Base-by-base conservation (phyloP, 1,140 invertebrate genomes). In the Achroia grisella region DNA sequence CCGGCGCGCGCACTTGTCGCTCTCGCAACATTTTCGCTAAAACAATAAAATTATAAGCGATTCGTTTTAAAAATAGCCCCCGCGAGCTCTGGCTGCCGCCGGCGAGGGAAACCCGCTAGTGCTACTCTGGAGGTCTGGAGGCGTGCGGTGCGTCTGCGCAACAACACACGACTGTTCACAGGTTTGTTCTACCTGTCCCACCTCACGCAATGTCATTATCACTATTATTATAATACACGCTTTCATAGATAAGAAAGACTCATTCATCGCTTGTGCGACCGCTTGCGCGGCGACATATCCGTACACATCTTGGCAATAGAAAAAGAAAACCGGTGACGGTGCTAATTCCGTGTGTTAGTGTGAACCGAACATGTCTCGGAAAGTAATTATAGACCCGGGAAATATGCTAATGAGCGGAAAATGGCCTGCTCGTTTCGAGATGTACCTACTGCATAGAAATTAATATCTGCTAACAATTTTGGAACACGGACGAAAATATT, bases 21-120 rank as follows among this genome's bases (percentile, higher is more conserved):
- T 57, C 71, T 73, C 61, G 59, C 62, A 62, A 65, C 56, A 71
- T 70, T 80, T 77, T 77, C 65, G 75, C 61, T 68, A 66, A 81
- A 83, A 83, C 77, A 83, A 83, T 83, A 77, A 83, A 83, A 80
- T 82, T 83, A 83, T 83, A 80, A 77, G 65, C 73, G 58, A 53
- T 58, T 49, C 51, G 56, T 59, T 74, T 82, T 79, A 69, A 81
- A 81, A 83, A 81, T 81, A 68, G 29, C 33, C 51, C 27, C 48
- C 13, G 55, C 41, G 52, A 52, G 48, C 51, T 45, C 43, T 50
- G 44, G 37, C 45, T 47, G 32, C 48, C 41, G 52, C 36, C 35
- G 29, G 44, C 11, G 47, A 43, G 37, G 46, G 29, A 48, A 55
- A 49, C 55, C 55, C 48, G 48, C 62, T 67, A 65, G 67, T 70